Evolutionary conservation across 1,140 invertebrate genomes (phyloP), one percentile per base, ranked within the genome.

Genomic region (Reticulitermes speratus): DNA sequence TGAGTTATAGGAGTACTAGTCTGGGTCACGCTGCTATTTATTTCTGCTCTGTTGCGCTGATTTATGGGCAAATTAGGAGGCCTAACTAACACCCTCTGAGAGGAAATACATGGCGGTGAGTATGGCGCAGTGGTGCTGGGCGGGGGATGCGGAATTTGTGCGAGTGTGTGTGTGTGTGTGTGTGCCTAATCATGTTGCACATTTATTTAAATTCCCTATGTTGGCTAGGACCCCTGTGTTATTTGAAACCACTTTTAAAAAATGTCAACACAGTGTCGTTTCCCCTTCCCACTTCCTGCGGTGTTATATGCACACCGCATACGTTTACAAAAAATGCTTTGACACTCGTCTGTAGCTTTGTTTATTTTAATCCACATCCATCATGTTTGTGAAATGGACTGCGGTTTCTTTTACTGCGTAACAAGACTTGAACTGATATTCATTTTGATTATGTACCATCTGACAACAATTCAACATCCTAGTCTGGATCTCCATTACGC

Each of bases 11-110:
- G 5, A 38, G 38, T 38, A 38, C 38, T 5, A 38, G 38, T 5
- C 19, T 6, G 52, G 48, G 52, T 14, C n/a, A n/a, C 7, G 25
- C 65, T 75, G n/a, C 25, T 7, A n/a, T 25, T 65, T 65, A 65
- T 65, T 65, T 65, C 25, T 75, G n/a, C n/a, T 30, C 9, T 75
- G n/a, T n/a, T 30, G n/a, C 25, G 65, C 65, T 75, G 65, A 75
- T 75, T 75, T 75, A 75, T 75, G n/a, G 65, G n/a, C 65, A 75
- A 75, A 75, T 75, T 75, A n/a, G 65, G 65, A 75, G 65, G n/a
- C n/a, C 8, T 25, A 65, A 23, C 8, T 25, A 65, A 23, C 59
- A 65, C 16, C 21, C 65, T 30, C 65, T 75, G n/a, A 2, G 65
- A 30, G 65, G n/a, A 75, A 1, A 25, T 30, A 30, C n/a, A 30